These are phyloP conservation scores for Siderastrea radians DNA, from an alignment of 92 coral and sea anemone species.

Conservation along the genomic window DNA sequence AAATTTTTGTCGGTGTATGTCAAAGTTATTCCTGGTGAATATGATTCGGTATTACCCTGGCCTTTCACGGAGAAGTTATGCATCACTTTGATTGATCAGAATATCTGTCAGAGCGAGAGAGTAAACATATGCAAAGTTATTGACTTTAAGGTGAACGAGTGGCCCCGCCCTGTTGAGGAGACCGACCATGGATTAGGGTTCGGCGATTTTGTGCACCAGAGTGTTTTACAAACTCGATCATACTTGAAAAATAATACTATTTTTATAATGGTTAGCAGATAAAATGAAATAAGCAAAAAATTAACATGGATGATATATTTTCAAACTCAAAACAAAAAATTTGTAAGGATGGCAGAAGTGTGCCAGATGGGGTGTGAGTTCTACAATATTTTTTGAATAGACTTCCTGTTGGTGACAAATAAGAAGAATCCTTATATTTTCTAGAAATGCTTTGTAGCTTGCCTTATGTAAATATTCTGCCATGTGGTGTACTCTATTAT, in stretches of 20 bases:
- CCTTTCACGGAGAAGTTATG: constrained; percentile 71
- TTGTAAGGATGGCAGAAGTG: too few relatives aligned
- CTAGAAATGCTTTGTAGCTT: too few relatives aligned
- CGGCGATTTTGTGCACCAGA: not conserved
- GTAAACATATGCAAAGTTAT: constrained; percentile 4
- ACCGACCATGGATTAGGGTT: not conserved
- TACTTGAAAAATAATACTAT: constrained; percentile 18
- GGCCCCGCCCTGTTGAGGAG: not conserved
- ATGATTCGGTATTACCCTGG: constrained; percentile 74
- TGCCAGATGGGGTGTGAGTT: constrained; percentile 23
- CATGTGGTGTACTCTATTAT: too few relatives aligned
- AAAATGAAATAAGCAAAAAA: not conserved
- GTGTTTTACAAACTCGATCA: not conserved
- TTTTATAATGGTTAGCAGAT: constrained; percentile 21
- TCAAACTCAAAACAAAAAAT: too few relatives aligned
- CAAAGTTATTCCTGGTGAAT: constrained; percentile 79
- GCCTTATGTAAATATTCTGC: too few relatives aligned
- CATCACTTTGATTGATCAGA: constrained; percentile 70
- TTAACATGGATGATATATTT: too few relatives aligned
- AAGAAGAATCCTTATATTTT: too few relatives aligned
- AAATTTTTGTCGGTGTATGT: constrained; percentile 10
- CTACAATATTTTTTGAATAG: not conserved
- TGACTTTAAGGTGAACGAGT: not conserved
- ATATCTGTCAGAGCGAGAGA: constrained; percentile 23
- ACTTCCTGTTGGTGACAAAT: too few relatives aligned